Evolutionary conservation across 2,888 invertebrate genomes (phyloP).

Genomic region (Scrobipalpa atriplicella): DNA sequence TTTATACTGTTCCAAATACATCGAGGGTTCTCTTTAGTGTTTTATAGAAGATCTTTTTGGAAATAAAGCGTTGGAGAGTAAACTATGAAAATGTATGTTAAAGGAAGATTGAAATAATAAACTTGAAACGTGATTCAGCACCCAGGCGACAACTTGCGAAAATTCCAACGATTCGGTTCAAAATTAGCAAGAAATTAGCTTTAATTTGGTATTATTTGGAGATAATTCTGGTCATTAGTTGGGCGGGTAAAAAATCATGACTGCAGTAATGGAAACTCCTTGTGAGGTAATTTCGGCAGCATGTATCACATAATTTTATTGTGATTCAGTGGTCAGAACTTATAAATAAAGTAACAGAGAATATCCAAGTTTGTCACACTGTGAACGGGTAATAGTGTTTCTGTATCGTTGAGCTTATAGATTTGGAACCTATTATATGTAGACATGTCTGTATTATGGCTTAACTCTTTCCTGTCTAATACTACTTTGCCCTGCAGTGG

Average conservation of each 20-base stretch:
- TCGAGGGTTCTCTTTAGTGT: neutral
- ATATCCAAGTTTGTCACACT: too few species aligned
- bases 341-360: too few species aligned
- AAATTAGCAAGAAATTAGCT: slow-evolving; percentile 24
- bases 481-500: too few species aligned
- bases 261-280: neutral
- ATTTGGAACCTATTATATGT: too few species aligned
- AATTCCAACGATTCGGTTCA: slow-evolving; percentile 25
- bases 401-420: too few species aligned
- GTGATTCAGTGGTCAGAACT: neutral
- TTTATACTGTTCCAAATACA: neutral
- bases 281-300: neutral
- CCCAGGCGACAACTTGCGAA: slow-evolving; percentile 26
- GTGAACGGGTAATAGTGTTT: too few species aligned
- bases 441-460: too few species aligned
- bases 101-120: neutral
- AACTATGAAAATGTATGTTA: neutral
- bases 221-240: slow-evolving; percentile 17
- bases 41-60: neutral
- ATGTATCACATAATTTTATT: too few species aligned
- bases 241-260: neutral
- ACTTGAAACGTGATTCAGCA: slow-evolving; percentile 21
- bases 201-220: slow-evolving; percentile 16
- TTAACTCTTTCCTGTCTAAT: too few species aligned
- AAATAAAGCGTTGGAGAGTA: neutral